Conservation (phyloP, 2,888 invertebrate genomes). For the Aproaerema taeniolella region DNA sequence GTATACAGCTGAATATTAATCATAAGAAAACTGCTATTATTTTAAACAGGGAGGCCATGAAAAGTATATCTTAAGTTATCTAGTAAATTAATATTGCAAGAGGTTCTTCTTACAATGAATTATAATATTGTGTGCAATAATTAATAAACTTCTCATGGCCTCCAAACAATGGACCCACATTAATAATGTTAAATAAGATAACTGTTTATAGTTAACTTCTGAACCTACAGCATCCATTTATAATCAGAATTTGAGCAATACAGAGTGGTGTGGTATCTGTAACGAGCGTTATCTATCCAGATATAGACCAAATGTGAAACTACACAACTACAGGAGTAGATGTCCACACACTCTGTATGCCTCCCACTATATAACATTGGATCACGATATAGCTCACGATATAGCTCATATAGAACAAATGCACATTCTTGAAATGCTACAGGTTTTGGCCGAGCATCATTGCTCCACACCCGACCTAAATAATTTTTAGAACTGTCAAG, state of each 20-base stretch:
- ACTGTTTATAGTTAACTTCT: slow-evolving; percentile 38
- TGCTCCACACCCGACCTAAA: slow-evolving; percentile 58
- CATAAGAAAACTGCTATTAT: slow-evolving; percentile 6
- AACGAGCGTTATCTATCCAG: slow-evolving; percentile 23
- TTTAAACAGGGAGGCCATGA: slow-evolving; percentile 7
- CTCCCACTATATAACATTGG: slow-evolving; percentile 46
- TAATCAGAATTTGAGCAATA: slow-evolving; percentile 60
- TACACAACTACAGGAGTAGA: slow-evolving; percentile 34
- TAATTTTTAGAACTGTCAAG: slow-evolving; percentile 68
- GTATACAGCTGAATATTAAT: slow-evolving; percentile 10
- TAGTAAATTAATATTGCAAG: slow-evolving; percentile 16
- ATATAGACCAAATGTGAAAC: slow-evolving; percentile 42
- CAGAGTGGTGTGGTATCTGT: slow-evolving; percentile 40
- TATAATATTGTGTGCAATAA: slow-evolving; percentile 8
- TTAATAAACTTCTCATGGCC: slow-evolving; percentile 36
- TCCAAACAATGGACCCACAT: slow-evolving; percentile 30
- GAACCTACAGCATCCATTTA: slow-evolving; percentile 55
- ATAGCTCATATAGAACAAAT: too few relatives aligned
- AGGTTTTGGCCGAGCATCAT: slow-evolving; percentile 53
- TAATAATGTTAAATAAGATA: slow-evolving; percentile 5
- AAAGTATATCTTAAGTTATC: slow-evolving; percentile 11
- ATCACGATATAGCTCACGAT: slow-evolving; percentile 49
- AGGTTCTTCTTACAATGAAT: slow-evolving; percentile 12
- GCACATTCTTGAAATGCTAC: slow-evolving; percentile 65
- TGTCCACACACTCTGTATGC: slow-evolving; percentile 31